Conservation (phyloP, 1,140 invertebrate genomes). For the Ceratina japonica region DNA sequence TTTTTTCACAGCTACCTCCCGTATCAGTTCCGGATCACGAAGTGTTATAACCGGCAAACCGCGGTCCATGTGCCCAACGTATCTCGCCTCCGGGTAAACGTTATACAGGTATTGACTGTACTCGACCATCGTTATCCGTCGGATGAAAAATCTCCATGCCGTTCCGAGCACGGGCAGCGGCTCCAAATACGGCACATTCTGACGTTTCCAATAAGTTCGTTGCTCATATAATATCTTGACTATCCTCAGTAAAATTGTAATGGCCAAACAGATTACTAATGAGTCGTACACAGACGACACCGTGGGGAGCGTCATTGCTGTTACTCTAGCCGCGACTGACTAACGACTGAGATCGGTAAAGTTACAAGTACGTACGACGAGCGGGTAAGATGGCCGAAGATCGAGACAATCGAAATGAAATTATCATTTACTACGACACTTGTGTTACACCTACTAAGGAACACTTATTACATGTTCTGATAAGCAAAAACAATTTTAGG, state of each 20-base stretch:
- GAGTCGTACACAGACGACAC: not conserved
- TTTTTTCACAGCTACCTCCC: constrained; percentile 82
- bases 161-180: not conserved
- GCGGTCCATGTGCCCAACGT: constrained; percentile 79
- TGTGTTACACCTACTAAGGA: too few relatives aligned
- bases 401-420: not conserved
- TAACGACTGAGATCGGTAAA: not conserved
- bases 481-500: too few relatives aligned
- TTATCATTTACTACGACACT: too few relatives aligned
- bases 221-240: not conserved
- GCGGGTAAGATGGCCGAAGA: too few relatives aligned
- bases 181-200: not conserved
- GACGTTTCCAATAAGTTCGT: constrained; percentile 48
- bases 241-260: not conserved
- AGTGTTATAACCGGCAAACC: constrained; percentile 76
- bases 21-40: constrained; percentile 82
- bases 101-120: constrained; percentile 22
- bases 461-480: too few relatives aligned
- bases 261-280: constrained; percentile 20
- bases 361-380: not conserved
- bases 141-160: constrained; percentile 5
- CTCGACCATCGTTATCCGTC: not conserved
- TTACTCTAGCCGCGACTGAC: not conserved
- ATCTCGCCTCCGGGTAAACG: constrained; percentile 29
- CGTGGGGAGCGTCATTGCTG: constrained; percentile 26